Percentiles rank a stretch among this genome's conserved stretches.
phyloP scores from a whole-genome alignment of 2,797 vertebrate genomes.

The Cyclopterus lumpus region DNA sequence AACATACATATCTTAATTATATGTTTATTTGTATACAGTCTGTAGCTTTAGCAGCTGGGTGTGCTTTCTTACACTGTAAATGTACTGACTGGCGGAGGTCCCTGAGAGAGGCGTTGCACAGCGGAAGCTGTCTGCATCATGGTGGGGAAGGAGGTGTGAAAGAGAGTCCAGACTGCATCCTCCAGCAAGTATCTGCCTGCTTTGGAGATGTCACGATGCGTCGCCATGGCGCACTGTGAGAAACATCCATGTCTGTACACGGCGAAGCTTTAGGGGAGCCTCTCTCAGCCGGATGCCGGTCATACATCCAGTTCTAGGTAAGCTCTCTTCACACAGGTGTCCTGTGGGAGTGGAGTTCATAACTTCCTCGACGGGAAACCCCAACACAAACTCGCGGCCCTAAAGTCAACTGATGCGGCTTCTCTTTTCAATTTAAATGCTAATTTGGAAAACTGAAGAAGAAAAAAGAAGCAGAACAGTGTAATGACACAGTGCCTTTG shows the following conservation, averaged over 20 bases:
- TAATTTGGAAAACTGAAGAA: constrained; percentile 67
- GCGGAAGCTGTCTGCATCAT: background rate
- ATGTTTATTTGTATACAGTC: background rate
- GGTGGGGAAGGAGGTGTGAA: background rate
- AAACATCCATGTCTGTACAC: background rate
- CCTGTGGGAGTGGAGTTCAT: constrained; percentile 51
- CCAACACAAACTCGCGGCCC: constrained; percentile 53
- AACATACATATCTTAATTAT: background rate
- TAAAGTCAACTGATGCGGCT: constrained; percentile 44
- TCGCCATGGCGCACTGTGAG: constrained; percentile 13
- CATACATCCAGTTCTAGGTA: constrained; percentile 62
- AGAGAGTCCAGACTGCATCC: constrained; percentile 1
- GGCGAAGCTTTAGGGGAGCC: constrained; percentile 20
- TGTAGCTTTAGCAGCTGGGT: background rate
- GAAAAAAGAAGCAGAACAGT: constrained; percentile 45
- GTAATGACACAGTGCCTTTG: constrained; percentile 57
- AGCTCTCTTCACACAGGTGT: constrained; percentile 60
- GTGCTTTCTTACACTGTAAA: background rate
- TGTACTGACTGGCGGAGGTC: background rate
- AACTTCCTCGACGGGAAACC: constrained; percentile 54
- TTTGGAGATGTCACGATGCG: constrained; percentile 3
- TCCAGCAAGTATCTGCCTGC: background rate
- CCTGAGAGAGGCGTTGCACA: background rate
- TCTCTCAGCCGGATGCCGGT: constrained; percentile 10
- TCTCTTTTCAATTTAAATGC: constrained; percentile 79